phyloP scores from a whole-genome alignment of 2,888 invertebrate species.

The Tupiocoris notatus region DNA sequence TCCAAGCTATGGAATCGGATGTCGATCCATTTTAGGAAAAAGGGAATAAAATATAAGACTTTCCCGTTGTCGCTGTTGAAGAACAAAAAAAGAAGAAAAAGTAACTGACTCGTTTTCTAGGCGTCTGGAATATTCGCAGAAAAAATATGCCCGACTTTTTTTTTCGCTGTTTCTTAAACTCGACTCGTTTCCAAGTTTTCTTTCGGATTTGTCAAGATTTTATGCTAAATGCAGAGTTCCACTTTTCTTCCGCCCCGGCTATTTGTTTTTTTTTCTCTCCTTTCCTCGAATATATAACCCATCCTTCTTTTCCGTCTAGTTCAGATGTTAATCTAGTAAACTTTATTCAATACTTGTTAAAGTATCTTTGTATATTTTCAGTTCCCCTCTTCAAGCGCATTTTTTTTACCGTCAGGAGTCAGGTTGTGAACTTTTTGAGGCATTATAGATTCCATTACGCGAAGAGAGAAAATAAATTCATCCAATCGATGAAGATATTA shows the following conservation, averaged over 20 bases:
- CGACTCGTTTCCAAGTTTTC: background rate
- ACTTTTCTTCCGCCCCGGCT: background rate
- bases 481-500: too few species aligned
- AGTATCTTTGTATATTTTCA: too few species aligned
- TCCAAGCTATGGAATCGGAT: background rate
- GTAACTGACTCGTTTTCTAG: too few species aligned
- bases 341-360: background rate
- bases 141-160: background rate
- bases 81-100: background rate
- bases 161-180: background rate
- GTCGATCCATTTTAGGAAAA: background rate
- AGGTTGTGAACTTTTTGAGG: too few species aligned
- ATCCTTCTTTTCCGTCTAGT: background rate
- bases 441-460: too few species aligned
- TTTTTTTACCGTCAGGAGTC: too few species aligned
- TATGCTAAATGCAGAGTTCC: background rate
- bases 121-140: background rate
- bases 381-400: too few species aligned
- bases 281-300: background rate
- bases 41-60: background rate
- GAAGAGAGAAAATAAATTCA: too few species aligned
- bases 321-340: background rate
- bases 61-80: background rate
- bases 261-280: background rate
- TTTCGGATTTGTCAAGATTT: background rate